Evolutionary conservation across 1,140 invertebrate species (phyloP).

Genomic region (Drosophila simulans): DNA sequence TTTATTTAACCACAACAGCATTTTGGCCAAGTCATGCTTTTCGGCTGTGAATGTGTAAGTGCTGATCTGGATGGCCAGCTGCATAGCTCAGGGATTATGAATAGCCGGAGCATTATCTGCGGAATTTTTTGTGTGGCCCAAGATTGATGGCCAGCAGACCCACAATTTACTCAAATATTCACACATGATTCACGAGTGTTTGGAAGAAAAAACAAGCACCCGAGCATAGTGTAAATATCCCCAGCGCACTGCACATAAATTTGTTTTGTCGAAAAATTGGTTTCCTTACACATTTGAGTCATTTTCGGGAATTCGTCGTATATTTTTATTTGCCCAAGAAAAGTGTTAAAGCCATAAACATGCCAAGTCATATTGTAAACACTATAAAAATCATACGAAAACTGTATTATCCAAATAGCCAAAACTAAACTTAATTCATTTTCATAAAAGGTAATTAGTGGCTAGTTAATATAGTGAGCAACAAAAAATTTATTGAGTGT

Average conservation of each 20-base stretch:
- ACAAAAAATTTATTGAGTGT: slow-evolving; percentile 1
- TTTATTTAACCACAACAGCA: slow-evolving; percentile 6
- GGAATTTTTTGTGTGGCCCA: slow-evolving; percentile 15
- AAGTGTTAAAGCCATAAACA: slow-evolving; percentile 3
- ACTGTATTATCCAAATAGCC: slow-evolving; percentile 2
- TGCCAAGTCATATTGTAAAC: not conserved
- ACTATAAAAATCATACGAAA: slow-evolving; percentile 5
- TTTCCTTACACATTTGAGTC: slow-evolving; percentile 3
- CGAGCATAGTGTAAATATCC: not conserved
- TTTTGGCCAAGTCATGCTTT: slow-evolving; percentile 48
- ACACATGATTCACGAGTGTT: slow-evolving; percentile 10
- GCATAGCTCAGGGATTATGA: slow-evolving; percentile 25
- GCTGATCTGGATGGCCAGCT: slow-evolving; percentile 30
- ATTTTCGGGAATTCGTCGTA: not conserved
- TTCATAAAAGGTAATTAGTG: not conserved
- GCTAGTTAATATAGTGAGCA: no score
- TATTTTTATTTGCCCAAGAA: not conserved
- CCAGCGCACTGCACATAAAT: slow-evolving; percentile 4
- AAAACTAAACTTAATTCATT: slow-evolving; percentile 1
- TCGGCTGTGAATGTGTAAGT: slow-evolving; percentile 27
- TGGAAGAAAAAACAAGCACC: not conserved
- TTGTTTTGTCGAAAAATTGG: not conserved
- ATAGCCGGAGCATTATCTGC: slow-evolving; percentile 36
- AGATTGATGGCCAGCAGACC: slow-evolving; percentile 38
- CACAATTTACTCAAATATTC: slow-evolving; percentile 16